Conservation (phyloP, 2,888 invertebrate species). For the Nomada ruficornis region DNA sequence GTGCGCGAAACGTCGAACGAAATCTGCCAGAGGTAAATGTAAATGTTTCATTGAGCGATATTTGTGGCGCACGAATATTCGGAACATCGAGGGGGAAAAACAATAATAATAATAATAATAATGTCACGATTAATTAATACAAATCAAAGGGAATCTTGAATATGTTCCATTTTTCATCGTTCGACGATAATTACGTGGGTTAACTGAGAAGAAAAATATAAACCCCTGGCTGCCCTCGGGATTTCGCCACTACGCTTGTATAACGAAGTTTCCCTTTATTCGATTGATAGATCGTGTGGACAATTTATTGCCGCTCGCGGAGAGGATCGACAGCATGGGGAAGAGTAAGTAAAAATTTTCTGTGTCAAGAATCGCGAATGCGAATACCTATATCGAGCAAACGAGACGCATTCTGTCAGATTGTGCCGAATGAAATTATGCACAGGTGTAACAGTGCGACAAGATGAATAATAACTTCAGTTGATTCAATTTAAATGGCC, state of each 20-base stretch:
- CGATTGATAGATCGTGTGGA: no score
- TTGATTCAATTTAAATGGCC: not conserved
- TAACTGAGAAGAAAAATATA: no score
- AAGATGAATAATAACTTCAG: not conserved
- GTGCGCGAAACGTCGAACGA: conserved; percentile 1
- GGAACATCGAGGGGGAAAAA: no score
- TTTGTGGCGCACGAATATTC: not conserved
- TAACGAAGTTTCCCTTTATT: no score
- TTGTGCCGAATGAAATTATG: not conserved
- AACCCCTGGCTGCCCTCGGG: no score
- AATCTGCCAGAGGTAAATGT: conserved; percentile 22
- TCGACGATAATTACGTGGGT: no score
- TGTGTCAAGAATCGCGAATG: not conserved
- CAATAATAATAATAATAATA: not conserved
- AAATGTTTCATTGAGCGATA: not conserved
- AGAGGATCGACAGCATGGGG: no score
- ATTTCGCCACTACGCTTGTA: no score
- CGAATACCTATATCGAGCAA: not conserved
- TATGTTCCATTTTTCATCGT: no score
- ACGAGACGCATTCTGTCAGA: not conserved
- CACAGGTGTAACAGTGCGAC: not conserved
- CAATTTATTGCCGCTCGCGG: no score
- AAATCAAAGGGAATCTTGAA: no score
- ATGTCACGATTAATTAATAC: not conserved
- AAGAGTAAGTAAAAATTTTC: conserved; percentile 1